Evolutionary conservation across 2,888 invertebrate species (phyloP), one percentile per base, ranked within the genome.

Genomic region (Empis stercorea): DNA sequence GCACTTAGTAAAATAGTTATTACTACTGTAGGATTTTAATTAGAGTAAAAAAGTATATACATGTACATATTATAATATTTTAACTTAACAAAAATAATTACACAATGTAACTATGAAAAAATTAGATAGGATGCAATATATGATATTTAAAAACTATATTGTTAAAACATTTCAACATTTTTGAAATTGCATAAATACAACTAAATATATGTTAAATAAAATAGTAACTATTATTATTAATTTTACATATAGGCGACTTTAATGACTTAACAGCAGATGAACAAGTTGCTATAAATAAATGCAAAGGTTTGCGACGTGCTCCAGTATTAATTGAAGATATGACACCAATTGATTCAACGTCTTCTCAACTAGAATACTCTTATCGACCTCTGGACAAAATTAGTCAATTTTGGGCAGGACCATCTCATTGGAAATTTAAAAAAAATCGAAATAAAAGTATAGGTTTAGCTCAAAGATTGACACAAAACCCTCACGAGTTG

Each of bases 341-440:
- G 64, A 71, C 77, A 14, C 80, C 80, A 2, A 63, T 63, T 23
- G 71, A 67, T 49, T 65, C 72, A 41, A 58, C 55, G 14, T 73
- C 71, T 57, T 64, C 73, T 32, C 71, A 61, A 47, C 72, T 79
- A 39, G 85, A 87, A 65, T 87, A 85, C 68, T 82, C 83, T 1
- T 85, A 84, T 78, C 64, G 75, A 73, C 62, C 76, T 63, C 59
- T 63, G 65, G 71, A 63, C 55, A 66, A 61, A 61, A 69, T 70
- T 11, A 64, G 63, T 36, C 66, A 68, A 48, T 69, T 80, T 54
- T 89, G 88, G 88, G 86, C 85, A 17, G 89, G 89, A 1, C 88
- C 89, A 30, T 72, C 79, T 40, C 85, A 89, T 67, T 89, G 89
- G 89, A 81, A 83, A 56, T 76, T 84, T 39, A 78, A 75, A 60